Conservation (phyloP, 2,888 invertebrate genomes). For the Danaus chrysippus region DNA sequence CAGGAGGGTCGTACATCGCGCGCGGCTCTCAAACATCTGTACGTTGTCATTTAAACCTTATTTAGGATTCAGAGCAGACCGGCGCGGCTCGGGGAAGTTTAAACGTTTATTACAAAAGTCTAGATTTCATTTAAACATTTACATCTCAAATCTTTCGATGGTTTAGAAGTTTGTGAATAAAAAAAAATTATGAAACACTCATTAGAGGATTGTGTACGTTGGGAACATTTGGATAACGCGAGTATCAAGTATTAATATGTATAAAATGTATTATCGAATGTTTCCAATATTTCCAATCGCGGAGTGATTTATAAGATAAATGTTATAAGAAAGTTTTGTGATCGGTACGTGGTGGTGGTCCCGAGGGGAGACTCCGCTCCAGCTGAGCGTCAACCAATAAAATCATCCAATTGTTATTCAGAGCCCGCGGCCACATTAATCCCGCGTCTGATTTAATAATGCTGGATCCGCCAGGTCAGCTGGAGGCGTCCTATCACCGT, state of each 20-base stretch:
- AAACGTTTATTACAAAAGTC: slow-evolving; percentile 4
- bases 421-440: slow-evolving; percentile 8
- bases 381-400: slow-evolving; percentile 1
- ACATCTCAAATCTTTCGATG: background rate
- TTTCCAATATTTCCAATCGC: background rate
- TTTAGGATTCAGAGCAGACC: slow-evolving; percentile 9
- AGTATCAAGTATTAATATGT: no score
- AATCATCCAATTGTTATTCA: slow-evolving; percentile 23
- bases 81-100: background rate
- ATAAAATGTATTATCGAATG: background rate
- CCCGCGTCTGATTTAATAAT: slow-evolving; percentile 21
- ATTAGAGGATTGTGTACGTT: background rate
- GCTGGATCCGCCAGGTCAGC: slow-evolving; percentile 1
- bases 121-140: slow-evolving; percentile 1
- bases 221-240: background rate
- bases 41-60: slow-evolving; percentile 14
- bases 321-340: slow-evolving; percentile 3
- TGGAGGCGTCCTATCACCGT: slow-evolving; percentile 1
- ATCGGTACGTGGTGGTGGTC: slow-evolving; percentile 5
- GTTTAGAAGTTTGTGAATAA: no score
- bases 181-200: no score
- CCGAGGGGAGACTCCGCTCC: background rate
- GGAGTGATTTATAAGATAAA: background rate
- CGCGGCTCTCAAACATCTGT: slow-evolving; percentile 15
- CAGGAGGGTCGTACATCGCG: slow-evolving; percentile 13